Evolutionary conservation across 2,797 vertebrate genomes (phyloP).

Genomic region (Yasuhikotakia modesta): DNA sequence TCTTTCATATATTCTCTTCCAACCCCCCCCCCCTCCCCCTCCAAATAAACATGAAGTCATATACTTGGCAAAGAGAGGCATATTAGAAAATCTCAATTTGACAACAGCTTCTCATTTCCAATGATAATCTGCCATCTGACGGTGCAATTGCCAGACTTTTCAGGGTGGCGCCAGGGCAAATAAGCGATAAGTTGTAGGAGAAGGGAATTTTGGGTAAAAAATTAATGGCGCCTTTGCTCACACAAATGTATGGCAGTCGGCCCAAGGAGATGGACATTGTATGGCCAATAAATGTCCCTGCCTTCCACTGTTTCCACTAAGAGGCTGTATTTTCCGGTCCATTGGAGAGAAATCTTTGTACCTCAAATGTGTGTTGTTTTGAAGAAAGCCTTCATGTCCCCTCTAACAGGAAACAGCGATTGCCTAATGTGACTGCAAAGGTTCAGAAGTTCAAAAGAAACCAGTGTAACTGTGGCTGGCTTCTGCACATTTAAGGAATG

Average conservation of each 20-base stretch:
- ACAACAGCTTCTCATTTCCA: slow-evolving; percentile 49
- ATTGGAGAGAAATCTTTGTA: slow-evolving; percentile 53
- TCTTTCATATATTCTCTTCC: slow-evolving; percentile 53
- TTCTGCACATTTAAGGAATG: background rate
- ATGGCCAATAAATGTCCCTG: slow-evolving; percentile 41
- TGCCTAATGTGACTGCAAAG: slow-evolving; percentile 52
- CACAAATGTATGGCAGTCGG: slow-evolving; percentile 16
- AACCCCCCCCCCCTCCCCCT: no score
- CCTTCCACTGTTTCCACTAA: slow-evolving; percentile 34
- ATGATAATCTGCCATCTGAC: slow-evolving; percentile 49
- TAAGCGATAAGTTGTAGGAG: slow-evolving; percentile 28
- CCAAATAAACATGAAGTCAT: slow-evolving; percentile 57
- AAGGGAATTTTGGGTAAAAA: slow-evolving; percentile 36
- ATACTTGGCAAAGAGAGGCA: slow-evolving; percentile 34
- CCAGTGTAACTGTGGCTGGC: background rate
- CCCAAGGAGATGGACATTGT: slow-evolving; percentile 31
- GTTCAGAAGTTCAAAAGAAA: slow-evolving; percentile 54
- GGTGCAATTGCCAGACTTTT: slow-evolving; percentile 23
- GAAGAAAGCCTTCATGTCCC: slow-evolving; percentile 50
- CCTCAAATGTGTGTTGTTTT: slow-evolving; percentile 48
- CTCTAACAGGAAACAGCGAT: slow-evolving; percentile 35
- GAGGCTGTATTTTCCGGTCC: slow-evolving; percentile 38
- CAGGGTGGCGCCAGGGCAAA: background rate
- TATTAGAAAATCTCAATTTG: slow-evolving; percentile 50
- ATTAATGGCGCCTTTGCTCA: slow-evolving; percentile 29